Conservation (phyloP, 2,797 vertebrate genomes). For the Trachops cirrhosus region DNA sequence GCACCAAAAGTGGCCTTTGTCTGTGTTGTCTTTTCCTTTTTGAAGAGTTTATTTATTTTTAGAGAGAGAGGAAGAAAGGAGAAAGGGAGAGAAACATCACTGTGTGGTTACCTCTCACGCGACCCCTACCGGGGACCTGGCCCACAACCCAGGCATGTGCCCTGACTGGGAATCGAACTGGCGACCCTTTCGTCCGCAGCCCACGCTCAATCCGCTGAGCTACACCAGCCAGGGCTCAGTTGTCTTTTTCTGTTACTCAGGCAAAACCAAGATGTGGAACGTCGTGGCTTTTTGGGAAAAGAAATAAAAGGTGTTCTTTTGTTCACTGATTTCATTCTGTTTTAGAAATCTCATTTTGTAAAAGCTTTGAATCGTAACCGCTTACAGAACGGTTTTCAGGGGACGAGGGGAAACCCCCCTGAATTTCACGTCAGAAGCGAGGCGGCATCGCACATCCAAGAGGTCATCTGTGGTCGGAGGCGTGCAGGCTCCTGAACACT, state of each 20-base stretch:
- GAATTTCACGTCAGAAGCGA: neutral
- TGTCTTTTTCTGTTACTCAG: neutral
- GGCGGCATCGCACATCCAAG: neutral
- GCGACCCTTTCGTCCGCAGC: too few relatives aligned
- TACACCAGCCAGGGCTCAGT: neutral
- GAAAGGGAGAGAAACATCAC: too few relatives aligned
- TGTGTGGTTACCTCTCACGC: too few relatives aligned
- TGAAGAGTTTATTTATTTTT: too few relatives aligned
- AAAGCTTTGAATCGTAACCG: slow-evolving; percentile 39
- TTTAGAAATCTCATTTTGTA: neutral
- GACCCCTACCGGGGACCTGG: too few relatives aligned
- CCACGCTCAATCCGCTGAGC: too few relatives aligned
- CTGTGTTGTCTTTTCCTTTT: neutral
- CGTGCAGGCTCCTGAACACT: slow-evolving; percentile 54
- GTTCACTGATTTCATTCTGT: neutral
- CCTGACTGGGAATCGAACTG: too few relatives aligned
- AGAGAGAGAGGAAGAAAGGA: too few relatives aligned
- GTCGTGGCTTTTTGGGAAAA: neutral
- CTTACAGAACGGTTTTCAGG: neutral
- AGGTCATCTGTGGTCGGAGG: neutral
- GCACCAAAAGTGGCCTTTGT: slow-evolving; percentile 21
- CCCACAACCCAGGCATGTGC: too few relatives aligned
- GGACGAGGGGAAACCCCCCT: neutral
- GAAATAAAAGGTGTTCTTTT: slow-evolving; percentile 5
- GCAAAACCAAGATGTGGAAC: slow-evolving; percentile 37